A percentile compares a stretch with the other conserved stretches of the same genome.
Conservation (phyloP, 2,113 vertebrate genomes). For the Calypte anna region DNA sequence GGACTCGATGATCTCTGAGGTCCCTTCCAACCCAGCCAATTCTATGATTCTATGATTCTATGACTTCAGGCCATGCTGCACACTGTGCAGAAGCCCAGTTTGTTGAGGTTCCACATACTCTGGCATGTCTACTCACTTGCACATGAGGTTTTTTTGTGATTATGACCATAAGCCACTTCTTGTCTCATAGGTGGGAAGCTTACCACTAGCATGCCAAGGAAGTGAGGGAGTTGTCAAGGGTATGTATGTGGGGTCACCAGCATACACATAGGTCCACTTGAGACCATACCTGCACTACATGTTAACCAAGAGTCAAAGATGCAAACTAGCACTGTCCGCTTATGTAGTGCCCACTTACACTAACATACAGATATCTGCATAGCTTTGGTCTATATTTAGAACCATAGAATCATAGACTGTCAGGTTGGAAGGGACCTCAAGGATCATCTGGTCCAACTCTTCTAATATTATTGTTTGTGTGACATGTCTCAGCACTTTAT, state of each 20-base stretch:
- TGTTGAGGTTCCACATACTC: neutral
- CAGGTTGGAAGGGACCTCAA: no score
- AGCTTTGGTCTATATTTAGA: neutral
- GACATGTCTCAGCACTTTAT: no score
- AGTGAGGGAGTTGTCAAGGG: neutral
- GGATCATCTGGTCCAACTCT: no score
- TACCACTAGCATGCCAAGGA: neutral
- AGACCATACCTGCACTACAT: neutral
- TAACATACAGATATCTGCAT: neutral
- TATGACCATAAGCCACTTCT: neutral
- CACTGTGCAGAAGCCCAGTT: neutral
- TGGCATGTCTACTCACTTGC: neutral
- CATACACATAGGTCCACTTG: neutral
- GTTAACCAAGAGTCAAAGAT: neutral
- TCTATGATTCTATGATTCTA: no score
- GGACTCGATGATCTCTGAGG: no score
- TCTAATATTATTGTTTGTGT: no score
- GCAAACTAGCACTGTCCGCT: neutral
- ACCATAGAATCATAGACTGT: no score
- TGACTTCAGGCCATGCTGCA: neutral
- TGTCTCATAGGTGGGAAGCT: neutral
- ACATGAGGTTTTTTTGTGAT: neutral
- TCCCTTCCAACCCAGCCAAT: no score
- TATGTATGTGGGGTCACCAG: neutral
- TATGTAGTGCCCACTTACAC: fast-evolving